phyloP scores from a whole-genome alignment of 1,140 invertebrate species.

The Alviniconcha marisindica region DNA sequence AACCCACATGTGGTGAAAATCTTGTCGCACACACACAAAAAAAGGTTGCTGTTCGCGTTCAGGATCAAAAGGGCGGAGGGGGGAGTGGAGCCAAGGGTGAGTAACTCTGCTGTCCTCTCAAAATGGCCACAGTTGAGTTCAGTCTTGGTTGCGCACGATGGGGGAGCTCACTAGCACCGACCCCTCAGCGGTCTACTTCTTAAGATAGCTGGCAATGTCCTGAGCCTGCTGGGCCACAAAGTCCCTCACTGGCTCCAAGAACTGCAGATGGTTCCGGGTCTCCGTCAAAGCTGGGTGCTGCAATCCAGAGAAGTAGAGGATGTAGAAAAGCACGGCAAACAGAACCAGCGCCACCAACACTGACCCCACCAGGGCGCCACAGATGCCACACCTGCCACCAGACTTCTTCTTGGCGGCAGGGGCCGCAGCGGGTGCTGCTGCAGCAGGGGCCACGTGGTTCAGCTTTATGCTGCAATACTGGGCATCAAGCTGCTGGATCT shows the following conservation, averaged over 20 bases:
- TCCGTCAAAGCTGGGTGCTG: conserved; percentile 60
- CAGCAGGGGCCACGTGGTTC: conserved; percentile 51
- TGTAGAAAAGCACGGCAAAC: conserved; percentile 56
- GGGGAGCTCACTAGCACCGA: too few relatives aligned
- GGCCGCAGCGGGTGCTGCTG: conserved; percentile 28
- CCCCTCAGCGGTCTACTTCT: conserved; percentile 30
- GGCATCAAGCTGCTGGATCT: conserved; percentile 65
- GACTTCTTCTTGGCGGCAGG: conserved; percentile 41
- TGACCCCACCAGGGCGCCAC: conserved; percentile 48
- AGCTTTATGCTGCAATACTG: conserved; percentile 45
- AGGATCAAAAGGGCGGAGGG: neutral
- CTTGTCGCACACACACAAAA: too few relatives aligned
- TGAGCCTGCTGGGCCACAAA: conserved; percentile 55
- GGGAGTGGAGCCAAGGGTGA: neutral
- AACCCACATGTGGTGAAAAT: too few relatives aligned
- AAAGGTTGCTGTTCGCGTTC: too few relatives aligned
- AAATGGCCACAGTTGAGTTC: neutral
- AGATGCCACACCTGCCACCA: conserved; percentile 41
- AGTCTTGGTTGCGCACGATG: too few relatives aligned
- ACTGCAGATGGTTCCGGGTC: conserved; percentile 54
- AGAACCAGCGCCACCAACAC: conserved; percentile 60
- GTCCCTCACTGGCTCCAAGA: conserved; percentile 65
- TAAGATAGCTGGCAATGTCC: conserved; percentile 35
- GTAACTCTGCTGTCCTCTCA: neutral
- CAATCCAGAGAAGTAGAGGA: conserved; percentile 64